Evolutionary conservation across 1,140 invertebrate species (phyloP), one percentile per base, ranked within the genome.

Genomic region (Meloidogyne floridensis): DNA sequence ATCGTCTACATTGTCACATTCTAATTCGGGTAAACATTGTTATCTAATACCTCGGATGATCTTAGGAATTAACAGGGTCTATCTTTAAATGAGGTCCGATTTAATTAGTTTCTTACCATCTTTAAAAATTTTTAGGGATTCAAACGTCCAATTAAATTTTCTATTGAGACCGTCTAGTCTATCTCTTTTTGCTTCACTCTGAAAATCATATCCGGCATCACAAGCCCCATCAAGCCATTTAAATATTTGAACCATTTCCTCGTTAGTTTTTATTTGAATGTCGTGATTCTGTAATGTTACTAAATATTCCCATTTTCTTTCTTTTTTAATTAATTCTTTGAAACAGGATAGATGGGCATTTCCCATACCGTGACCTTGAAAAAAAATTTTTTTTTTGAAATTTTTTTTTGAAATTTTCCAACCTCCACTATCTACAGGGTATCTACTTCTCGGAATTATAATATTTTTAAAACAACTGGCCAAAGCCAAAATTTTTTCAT

Each of bases 401-500:
- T 73, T 56, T 15, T 80, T 42, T 11, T 73, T 56, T 43, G 59
- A 70, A 81, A 83, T 85, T 20, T 77, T 77, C 10, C 75, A 43
- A 65, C 59, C 59, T n/a, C 7, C 6, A 74, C 84, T 71, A 43
- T 84, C 74, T 11, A 86, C 51, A 65, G 13, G 32, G 75, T 54
- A 86, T 51, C 56, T 65, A 5, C 73, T 1, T 8, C 75, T 20
- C 5, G 83, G 51, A 42, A 84, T 32, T 15, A 82, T 71, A 47
- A 84, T 80, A 65, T 84, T 84, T 20, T 72, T 42, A 59, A 84
- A 86, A 32, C 84, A 84, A 20, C 70, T 70, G 32, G 84, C 82
- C 15, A 84, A 78, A 4, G 77, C 20, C 1, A 53, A 53, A 32
- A 84, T 86, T 78, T 53, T 79, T 51, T 20, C n/a, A 53, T 84